Evolutionary conservation across 2,113 vertebrate species (phyloP), one percentile per base, ranked within the genome.

Genomic region (Pseudopodoces humilis): DNA sequence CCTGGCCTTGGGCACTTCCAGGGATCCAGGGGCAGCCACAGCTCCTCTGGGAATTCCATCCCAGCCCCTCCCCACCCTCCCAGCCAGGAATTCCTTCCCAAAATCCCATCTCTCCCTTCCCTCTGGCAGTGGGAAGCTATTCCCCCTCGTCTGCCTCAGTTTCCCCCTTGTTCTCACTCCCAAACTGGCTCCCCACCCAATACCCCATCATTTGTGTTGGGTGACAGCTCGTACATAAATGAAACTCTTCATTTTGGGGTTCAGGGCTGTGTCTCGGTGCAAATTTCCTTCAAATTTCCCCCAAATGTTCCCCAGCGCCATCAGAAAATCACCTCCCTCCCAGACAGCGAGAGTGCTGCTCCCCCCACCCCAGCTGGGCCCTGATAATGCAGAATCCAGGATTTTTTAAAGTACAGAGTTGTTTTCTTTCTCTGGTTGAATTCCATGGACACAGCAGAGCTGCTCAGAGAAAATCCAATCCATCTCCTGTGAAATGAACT

Each of bases 401-500:
- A 69, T 21, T 13, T 91, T 79, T 91, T 79, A 69, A 91, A 89
- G 69, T 83, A 76, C 52, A 20, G 69, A 56, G 3, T 16, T 31
- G 37, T 74, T 18, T 50, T 27, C 71, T 79, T 79, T 21, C 19
- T 8, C 58, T 82, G 50, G 23, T 88, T 83, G 52, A 47, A 71
- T 83, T 91, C 64, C 0, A 23, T n/a, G 86, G 94, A 52, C 88
- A 81, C 25, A 30, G 16, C 64, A 22, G 86, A 81, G 65, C 90
- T 75, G 92, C 74, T 64, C 47, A 56, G 31, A 75, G 77, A 82
- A 96, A 96, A 95, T 59, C 31, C 94, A 95, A 68, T 96, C 83
- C 92, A 63, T 94, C 95, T 96, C 76, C 69, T 94, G 95, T 76
- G 88, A 91, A 96, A 92, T 92, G 90, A 97, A 77, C 83, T 96